Percentiles rank a stretch among this genome's conserved stretches.
Evolutionary conservation across 2,797 vertebrate species (phyloP).

Genomic region (Diglossa cyanea): DNA sequence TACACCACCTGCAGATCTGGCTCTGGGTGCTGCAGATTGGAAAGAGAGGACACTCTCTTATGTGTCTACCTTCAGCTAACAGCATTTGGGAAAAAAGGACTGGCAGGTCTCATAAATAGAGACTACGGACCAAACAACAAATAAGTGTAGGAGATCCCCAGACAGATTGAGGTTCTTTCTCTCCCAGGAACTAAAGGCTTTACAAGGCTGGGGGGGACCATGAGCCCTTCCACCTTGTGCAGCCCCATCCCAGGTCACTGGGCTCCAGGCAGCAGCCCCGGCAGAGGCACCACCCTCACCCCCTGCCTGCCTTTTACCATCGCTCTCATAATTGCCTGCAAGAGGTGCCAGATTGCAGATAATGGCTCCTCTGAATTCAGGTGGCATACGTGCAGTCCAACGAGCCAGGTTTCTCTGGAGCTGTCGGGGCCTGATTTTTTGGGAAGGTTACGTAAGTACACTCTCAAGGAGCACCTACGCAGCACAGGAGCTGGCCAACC

Average conservation of each 20-base stretch:
- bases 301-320: background rate
- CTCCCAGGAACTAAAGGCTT: background rate
- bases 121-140: background rate
- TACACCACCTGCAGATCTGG: background rate
- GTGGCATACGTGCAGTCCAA: slow-evolving; percentile 4
- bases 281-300: background rate
- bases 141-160: background rate
- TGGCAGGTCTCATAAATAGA: background rate
- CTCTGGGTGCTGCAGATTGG: background rate
- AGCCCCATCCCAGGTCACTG: background rate
- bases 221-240: accelerated
- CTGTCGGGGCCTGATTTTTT: slow-evolving; percentile 57
- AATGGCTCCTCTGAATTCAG: background rate
- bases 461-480: background rate
- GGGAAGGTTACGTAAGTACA: slow-evolving; percentile 23
- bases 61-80: accelerated
- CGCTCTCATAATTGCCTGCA: background rate
- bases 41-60: background rate
- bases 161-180: accelerated
- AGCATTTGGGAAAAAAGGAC: background rate
- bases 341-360: slow-evolving; percentile 36
- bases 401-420: slow-evolving; percentile 49
- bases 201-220: background rate
- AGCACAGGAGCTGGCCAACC: background rate
- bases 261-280: background rate